Base-by-base conservation (phyloP, 2,113 vertebrate genomes). In the Strix aluco region DNA sequence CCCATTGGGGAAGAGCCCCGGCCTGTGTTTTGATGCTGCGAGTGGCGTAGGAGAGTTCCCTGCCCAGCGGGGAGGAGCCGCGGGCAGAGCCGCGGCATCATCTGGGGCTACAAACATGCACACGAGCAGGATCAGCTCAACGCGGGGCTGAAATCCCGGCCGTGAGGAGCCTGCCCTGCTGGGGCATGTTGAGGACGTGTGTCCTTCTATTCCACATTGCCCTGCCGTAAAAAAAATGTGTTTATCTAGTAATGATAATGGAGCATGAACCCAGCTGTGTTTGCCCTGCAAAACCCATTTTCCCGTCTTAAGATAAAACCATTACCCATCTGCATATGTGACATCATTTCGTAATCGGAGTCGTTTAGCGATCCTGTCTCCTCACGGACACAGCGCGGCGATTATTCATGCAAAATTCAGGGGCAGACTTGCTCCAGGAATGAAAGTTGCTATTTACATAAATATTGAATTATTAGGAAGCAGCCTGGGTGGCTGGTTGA, bases 21-120 rank as follows among this genome's bases (percentile, higher is more conserved):
- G 90, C 75, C 55, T 11, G 80, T 58, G 92, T 90, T 90, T 92
- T 70, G 87, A 67, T 89, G 90, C 95, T 89, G 92, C 62, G 49
- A 94, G 96, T 88, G 91, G 91, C 83, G 89, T 91, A 88, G 83
- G 89, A 96, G 96, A 88, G 77, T 91, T 95, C 93, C 93, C 94
- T 89, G 93, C 93, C 86, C 92, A 90, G 96, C 32, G 34, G 95
- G 96, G 95, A 97, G 96, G 96, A 96, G 96, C 95, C 58, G 91
- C 91, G 22, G 81, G 88, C 92, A 95, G 63, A 91, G 94, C 94
- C 91, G 20, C 74, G 9, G 92, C 88, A 61, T 80, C 65, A 25
- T 22, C 91, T 29, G 71, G 55, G 47, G 42, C 86, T 55, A 80
- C 79, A 61, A 51, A 47, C 5, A 4, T 29, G 89, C 86, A 58